Conservation (phyloP, 2,888 invertebrate species). For the Argyra leucocephala region DNA sequence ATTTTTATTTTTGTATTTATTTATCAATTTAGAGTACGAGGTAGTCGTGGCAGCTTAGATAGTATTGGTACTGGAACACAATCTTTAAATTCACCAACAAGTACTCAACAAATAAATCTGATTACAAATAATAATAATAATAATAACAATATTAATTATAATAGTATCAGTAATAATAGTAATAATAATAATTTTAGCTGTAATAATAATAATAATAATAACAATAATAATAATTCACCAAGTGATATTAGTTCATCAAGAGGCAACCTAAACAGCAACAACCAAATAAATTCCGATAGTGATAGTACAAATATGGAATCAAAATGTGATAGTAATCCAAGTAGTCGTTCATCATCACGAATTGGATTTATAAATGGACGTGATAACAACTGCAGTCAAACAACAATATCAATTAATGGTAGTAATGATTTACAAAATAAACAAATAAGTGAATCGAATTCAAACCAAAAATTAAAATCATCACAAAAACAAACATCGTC, state of each 20-base stretch:
- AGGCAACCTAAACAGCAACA: conserved; percentile 1
- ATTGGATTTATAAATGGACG: conserved; percentile 20
- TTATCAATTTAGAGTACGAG: conserved; percentile 35
- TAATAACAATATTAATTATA: no score
- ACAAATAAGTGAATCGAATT: conserved; percentile 24
- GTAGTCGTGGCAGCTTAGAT: conserved; percentile 42
- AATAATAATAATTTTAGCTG: no score
- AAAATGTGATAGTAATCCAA: conserved; percentile 27
- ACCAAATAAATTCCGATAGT: neutral
- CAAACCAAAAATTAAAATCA: conserved; percentile 40
- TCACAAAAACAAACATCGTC: conserved; percentile 25
- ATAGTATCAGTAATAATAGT: no score
- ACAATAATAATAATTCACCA: no score
- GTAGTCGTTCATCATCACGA: conserved; percentile 29
- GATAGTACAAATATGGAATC: neutral
- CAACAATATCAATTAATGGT: no score
- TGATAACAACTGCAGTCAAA: conserved; percentile 23
- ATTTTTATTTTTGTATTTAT: no score
- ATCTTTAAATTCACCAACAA: conserved; percentile 33
- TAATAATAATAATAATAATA: no score
- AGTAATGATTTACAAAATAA: no score
- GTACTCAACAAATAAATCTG: conserved; percentile 34
- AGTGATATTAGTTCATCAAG: neutral
- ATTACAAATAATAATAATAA: conserved; percentile 12
- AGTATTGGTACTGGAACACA: conserved; percentile 40